A percentile compares a stretch with the other conserved stretches of the same genome.
Conservation (phyloP, 1,140 invertebrate species). For the Drosophila mauritiana region DNA sequence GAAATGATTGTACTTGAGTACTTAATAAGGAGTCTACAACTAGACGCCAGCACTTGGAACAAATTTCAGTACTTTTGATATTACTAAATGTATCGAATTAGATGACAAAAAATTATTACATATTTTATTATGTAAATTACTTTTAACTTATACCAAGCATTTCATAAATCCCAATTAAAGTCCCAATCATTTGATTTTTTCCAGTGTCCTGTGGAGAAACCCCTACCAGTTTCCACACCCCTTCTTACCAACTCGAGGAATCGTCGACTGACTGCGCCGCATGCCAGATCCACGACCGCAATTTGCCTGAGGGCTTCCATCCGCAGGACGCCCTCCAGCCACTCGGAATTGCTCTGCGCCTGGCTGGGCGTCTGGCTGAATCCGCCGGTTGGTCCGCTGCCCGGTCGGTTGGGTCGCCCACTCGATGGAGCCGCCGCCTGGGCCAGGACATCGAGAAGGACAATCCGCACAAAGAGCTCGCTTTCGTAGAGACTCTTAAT, state of each 20-base stretch:
- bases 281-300: slow-evolving; percentile 77
- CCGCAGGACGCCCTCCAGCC: slow-evolving; percentile 68
- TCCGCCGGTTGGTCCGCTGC: slow-evolving; percentile 18
- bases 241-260: slow-evolving; percentile 76
- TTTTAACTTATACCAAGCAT: no score
- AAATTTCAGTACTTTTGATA: background rate
- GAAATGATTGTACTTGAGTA: slow-evolving; percentile 72
- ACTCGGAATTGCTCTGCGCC: slow-evolving; percentile 52
- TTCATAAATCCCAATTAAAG: no score
- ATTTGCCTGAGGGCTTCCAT: slow-evolving; percentile 70
- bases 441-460: slow-evolving; percentile 66
- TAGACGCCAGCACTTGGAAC: slow-evolving; percentile 4
- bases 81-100: no score
- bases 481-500: slow-evolving; percentile 62
- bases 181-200: background rate
- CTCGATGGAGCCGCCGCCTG: slow-evolving; percentile 12
- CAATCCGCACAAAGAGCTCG: slow-evolving; percentile 70
- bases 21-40: slow-evolving; percentile 56
- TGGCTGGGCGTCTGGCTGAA: slow-evolving; percentile 36
- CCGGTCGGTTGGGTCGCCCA: slow-evolving; percentile 9
- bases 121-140: no score
- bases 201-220: background rate
- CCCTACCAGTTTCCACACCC: background rate
- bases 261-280: slow-evolving; percentile 71
- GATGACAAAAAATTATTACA: background rate